Percentiles rank a stretch among this genome's conserved stretches.
These are phyloP conservation scores for Melitaea cinxia DNA, from an alignment of 1,140 invertebrate genomes.

Conservation along the genomic window DNA sequence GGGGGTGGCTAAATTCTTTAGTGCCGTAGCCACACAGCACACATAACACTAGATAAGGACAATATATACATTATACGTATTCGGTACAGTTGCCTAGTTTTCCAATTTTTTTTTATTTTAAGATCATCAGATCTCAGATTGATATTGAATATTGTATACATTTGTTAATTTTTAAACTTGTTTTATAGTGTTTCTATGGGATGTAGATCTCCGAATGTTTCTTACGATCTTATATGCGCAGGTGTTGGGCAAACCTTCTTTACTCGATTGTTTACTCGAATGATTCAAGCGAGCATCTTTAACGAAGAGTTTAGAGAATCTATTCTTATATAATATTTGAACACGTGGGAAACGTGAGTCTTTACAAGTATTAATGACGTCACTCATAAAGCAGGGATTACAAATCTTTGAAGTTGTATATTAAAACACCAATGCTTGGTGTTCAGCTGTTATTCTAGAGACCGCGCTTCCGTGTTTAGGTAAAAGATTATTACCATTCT, in stretches of 20 bases:
- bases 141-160: no score
- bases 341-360: not conserved
- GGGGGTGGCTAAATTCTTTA: no score
- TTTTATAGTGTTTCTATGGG: not conserved
- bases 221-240: not conserved
- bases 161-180: not conserved
- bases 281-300: not conserved
- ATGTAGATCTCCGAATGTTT: not conserved
- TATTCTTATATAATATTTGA: conserved; percentile 10
- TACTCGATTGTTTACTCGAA: conserved; percentile 1
- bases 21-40: no score
- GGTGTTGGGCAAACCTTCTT: not conserved
- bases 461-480: no score
- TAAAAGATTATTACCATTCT: no score
- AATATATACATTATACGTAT: no score
- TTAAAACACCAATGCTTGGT: not conserved
- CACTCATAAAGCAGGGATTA: not conserved
- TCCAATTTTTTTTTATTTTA: no score
- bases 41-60: no score
- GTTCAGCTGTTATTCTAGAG: no score
- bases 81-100: no score
- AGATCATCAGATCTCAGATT: no score
- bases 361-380: not conserved
- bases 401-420: not conserved
- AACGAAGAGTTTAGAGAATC: not conserved